Base-by-base conservation (phyloP, 2,797 vertebrate species). In the Hippoglossus hippoglossus region DNA sequence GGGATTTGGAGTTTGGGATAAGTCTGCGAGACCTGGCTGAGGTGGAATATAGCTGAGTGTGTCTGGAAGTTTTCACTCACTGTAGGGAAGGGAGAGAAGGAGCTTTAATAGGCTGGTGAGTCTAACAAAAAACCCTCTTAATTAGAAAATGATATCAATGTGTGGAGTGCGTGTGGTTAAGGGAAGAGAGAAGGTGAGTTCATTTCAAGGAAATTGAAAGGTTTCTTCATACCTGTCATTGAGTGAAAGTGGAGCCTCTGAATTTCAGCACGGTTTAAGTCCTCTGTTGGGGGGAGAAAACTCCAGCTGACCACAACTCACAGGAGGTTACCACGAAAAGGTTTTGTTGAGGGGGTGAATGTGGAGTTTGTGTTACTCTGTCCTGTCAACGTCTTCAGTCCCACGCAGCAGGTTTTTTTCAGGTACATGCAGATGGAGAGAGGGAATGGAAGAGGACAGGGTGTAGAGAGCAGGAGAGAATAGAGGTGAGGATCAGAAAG, bases 11-110 rank as follows among this genome's bases (percentile, higher is more conserved):
- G 81, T 85, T 87, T 88, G 81, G 88, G 91, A 92, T 89, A 81
- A 90, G 84, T 78, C 76, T 74, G 69, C 80, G 51, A 36, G 12
- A 39, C 46, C 58, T 18, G 62, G 64, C 70, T 78, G 79, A 88
- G 83, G 88, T 87, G 93, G 93, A 94, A 88, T 93, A 91, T 90
- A 87, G 47, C 69, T 84, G 81, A 79, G 66, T 85, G 86, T 58
- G 67, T 68, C 75, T 80, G 84, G 87, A 88, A 58, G 78, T 71
- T 84, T 87, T 80, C 72, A 63, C 69, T 81, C 82, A 86, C 68
- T 74, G 47, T 21, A 67, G 55, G 46, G 58, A 79, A 69, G 71
- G 51, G 67, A 79, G 54, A 80, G 70, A 75, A 79, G 83, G 60
- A 86, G 55, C 74, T 60, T 81, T 84, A 67, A 75, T 58, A 80